Evolutionary conservation across 1,140 invertebrate species (phyloP).

Genomic region (Heliconius nattereri): DNA sequence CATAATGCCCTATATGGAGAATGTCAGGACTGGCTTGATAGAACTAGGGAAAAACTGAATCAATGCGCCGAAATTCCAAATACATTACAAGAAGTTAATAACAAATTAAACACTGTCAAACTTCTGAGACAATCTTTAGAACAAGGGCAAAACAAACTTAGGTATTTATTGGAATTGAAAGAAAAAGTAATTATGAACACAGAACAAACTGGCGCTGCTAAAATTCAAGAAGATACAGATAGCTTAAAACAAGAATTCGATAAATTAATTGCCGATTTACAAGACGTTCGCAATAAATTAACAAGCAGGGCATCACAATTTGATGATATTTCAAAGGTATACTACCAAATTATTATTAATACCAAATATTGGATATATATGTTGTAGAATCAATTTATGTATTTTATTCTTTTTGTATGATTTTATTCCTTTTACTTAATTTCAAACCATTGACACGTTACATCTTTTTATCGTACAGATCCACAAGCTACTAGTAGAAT

Average conservation of each 20-base stretch:
- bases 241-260: constrained; percentile 94
- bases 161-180: constrained; percentile 94
- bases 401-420: neutral
- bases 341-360: neutral
- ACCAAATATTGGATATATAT: neutral
- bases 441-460: neutral
- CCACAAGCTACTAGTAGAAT: constrained; percentile 89
- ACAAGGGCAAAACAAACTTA: constrained; percentile 94
- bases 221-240: constrained; percentile 94
- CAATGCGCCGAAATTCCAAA: constrained; percentile 89
- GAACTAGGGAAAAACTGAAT: constrained; percentile 90
- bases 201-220: constrained; percentile 90
- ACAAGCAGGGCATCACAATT: constrained; percentile 86
- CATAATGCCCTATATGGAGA: constrained; percentile 94
- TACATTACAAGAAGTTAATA: constrained; percentile 90
- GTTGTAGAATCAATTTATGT: neutral
- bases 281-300: constrained; percentile 88
- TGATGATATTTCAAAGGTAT: constrained; percentile 91
- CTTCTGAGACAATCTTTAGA: constrained; percentile 91
- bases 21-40: constrained; percentile 94
- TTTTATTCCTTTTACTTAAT: neutral
- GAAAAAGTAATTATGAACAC: constrained; percentile 96
- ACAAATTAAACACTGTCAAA: constrained; percentile 91
- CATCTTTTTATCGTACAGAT: constrained; percentile 59
- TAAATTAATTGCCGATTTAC: constrained; percentile 89